phyloP scores from a whole-genome alignment of 1,140 invertebrate species.

The Grapholita molesta region DNA sequence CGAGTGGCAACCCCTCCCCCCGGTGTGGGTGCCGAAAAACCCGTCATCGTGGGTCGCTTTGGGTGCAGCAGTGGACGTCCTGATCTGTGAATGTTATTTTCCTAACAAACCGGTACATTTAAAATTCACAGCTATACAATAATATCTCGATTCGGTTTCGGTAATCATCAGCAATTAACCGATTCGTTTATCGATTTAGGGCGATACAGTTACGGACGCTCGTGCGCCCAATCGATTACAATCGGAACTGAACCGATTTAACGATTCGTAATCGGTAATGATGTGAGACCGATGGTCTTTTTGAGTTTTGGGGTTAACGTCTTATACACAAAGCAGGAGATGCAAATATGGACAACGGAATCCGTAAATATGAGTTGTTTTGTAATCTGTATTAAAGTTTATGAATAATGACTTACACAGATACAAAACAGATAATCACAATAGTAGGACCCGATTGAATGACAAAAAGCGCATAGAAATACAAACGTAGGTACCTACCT shows the following conservation, averaged over 20 bases:
- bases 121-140: slow-evolving; percentile 5
- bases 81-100: not conserved
- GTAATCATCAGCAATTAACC: slow-evolving; percentile 10
- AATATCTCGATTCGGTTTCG: slow-evolving; percentile 1
- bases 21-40: too few relatives aligned
- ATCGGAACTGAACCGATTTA: slow-evolving; percentile 21
- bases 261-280: slow-evolving; percentile 10
- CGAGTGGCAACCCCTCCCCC: too few relatives aligned
- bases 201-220: slow-evolving; percentile 17
- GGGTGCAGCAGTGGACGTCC: too few relatives aligned
- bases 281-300: slow-evolving; percentile 13
- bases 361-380: not conserved
- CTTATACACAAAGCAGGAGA: not conserved
- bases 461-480: too few relatives aligned
- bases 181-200: slow-evolving; percentile 9
- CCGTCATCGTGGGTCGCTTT: too few relatives aligned
- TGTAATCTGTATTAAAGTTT: not conserved
- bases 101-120: not conserved
- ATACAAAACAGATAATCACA: too few relatives aligned
- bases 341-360: not conserved
- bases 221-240: slow-evolving; percentile 25
- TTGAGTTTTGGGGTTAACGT: slow-evolving; percentile 1
- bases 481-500: too few relatives aligned
- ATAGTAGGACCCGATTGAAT: too few relatives aligned
- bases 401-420: not conserved